Evolutionary conservation across 2,113 vertebrate species (phyloP).

Genomic region (Chaenocephalus aceratus): DNA sequence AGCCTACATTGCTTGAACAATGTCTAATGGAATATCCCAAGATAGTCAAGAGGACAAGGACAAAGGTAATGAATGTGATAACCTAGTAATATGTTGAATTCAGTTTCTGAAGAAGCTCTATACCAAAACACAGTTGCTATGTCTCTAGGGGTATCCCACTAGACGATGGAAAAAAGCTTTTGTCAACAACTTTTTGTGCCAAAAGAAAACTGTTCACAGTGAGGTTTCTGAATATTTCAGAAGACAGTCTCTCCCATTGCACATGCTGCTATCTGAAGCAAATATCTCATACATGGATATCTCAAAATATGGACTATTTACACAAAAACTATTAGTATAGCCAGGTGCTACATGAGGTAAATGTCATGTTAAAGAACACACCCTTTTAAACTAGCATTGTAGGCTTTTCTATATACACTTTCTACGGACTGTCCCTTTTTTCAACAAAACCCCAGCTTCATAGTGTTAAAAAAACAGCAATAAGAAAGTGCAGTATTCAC

Average conservation of each 20-base stretch:
- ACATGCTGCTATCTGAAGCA: background rate
- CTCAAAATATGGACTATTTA: background rate
- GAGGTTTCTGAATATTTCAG: background rate
- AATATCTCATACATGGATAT: background rate
- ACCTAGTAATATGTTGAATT: background rate
- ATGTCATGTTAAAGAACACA: background rate
- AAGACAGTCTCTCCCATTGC: background rate
- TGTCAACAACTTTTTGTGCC: no score
- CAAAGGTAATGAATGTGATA: background rate
- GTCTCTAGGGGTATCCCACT: background rate
- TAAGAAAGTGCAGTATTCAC: constrained; percentile 21
- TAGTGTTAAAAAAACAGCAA: background rate
- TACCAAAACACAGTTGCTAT: background rate
- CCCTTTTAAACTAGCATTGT: background rate
- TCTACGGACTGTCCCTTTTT: background rate
- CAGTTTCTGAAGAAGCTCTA: background rate
- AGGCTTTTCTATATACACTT: background rate
- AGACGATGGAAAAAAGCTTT: no score
- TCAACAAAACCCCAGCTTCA: background rate
- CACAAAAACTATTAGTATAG: background rate
- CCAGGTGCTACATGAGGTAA: background rate
- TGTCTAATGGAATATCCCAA: background rate
- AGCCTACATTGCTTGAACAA: background rate
- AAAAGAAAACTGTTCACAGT: background rate
- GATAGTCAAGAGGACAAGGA: background rate